Conservation (phyloP, 1,140 invertebrate genomes). For the Cydia fagiglandana region DNA sequence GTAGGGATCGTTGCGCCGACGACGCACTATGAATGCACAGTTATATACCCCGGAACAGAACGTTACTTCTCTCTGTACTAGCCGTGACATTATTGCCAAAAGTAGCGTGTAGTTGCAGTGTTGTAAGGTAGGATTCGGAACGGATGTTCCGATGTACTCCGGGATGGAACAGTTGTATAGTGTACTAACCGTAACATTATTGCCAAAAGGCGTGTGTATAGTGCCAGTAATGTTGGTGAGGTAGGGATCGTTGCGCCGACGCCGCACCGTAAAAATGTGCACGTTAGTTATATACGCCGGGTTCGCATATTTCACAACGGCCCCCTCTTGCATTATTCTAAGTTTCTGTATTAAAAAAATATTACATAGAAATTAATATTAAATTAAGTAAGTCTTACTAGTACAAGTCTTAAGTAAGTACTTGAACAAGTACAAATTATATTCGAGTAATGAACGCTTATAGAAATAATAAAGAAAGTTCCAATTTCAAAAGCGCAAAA, state of each 20-base stretch:
- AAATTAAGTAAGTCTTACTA: too few relatives aligned
- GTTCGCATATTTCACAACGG: conserved; percentile 38
- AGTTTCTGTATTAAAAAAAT: background rate
- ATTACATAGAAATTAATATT: too few relatives aligned
- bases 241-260: conserved; percentile 37
- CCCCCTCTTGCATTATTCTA: conserved; percentile 38
- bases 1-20: conserved; percentile 36
- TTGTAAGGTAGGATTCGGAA: too few relatives aligned
- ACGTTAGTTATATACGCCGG: conserved; percentile 39
- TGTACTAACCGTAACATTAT: conserved; percentile 46
- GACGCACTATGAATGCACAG: conserved; percentile 36
- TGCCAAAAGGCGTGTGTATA: conserved; percentile 34
- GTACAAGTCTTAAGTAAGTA: too few relatives aligned
- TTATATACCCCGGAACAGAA: conserved; percentile 18
- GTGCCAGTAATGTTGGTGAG: conserved; percentile 42
- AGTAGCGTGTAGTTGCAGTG: too few relatives aligned
- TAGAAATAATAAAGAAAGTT: too few relatives aligned
- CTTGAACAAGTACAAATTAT: too few relatives aligned
- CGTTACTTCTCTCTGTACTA: too few relatives aligned
- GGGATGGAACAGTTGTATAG: background rate
- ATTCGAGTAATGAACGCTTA: too few relatives aligned
- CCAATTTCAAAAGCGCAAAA: too few relatives aligned
- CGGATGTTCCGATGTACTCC: too few relatives aligned
- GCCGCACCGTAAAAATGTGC: conserved; percentile 38
- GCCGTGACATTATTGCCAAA: too few relatives aligned